Evolutionary conservation across 2,888 invertebrate species (phyloP), one percentile per base, ranked within the genome.

Genomic region (Caenorhabditis sp.): DNA sequence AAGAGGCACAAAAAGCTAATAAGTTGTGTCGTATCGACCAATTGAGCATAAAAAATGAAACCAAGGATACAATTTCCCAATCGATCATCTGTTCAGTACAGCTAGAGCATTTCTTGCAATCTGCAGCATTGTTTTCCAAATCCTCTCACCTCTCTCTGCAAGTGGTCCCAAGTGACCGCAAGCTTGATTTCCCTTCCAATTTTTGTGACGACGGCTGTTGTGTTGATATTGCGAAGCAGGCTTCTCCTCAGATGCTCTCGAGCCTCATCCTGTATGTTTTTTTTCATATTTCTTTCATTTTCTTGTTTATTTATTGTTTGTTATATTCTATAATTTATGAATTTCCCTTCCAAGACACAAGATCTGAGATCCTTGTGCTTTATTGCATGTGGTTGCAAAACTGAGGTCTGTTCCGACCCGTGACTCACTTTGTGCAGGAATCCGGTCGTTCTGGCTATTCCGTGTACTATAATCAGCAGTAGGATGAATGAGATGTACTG

Each of bases 401-500:
- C 9, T 6, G 9, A 6, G 32, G 4, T 32, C 9, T 32, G 32
- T 15, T n/a, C 6, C 22, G 13, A 51, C 11, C n/a, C 26, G 94
- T 94, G 76, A 82, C 94, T 94, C 84, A 95, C 95, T 84, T 95
- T 94, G 92, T 95, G 95, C 70, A 95, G 94, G 90, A 96, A 95
- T 9, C 95, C 95, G 80, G 96, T 93, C 0, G 95, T 94, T 60
- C 95, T 95, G 58, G 95, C 94, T 84, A 95, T 93, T 88, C 95
- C 95, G 92, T 96, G 95, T 83, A 95, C 94, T 86, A 95, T 93
- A 92, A 96, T 95, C 88, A 96, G 94, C 80, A 95, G 92, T 79
- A 95, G 94, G 68, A 96, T 95, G 91, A 96, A 93, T 85, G 94
- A 94, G 92, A 96, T 95, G 92, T 96, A 96, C 96, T 96, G 93